Evolutionary conservation across 2,797 vertebrate species (phyloP), one percentile per base, ranked within the genome.

Genomic region (Cyprinodon diabolis): DNA sequence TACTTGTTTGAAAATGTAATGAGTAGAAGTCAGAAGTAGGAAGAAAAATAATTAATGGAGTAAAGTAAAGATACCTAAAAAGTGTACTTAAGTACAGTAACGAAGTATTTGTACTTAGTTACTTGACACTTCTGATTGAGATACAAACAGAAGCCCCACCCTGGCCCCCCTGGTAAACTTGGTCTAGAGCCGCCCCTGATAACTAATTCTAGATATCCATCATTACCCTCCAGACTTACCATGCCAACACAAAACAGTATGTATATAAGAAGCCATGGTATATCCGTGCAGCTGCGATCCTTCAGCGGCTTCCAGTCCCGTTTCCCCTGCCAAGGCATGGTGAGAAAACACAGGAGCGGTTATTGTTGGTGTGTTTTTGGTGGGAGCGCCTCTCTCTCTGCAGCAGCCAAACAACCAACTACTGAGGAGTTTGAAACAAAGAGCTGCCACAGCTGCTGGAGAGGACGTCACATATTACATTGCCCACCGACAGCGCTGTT

Each of bases 241-340:
- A 99, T 99, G 76, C 98, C 98, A 71, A 96, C 0, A 30, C 97
- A 97, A 88, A 99, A 99, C 12, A 98, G 74, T 1, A 92, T 68
- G 69, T 98, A 99, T 48, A 99, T 72, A 62, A 99, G 86, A 69
- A 99, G 95, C 98, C 98, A 99, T 70, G 97, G 97, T 51, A 99
- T 92, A 72, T 99, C 98, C 66, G 98, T 99, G 86, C 97, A 99
- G 87, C 94, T 94, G 84, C 95, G 96, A 6, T 98, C 94, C 90
- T 99, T 96, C 87, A 98, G 87, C 10, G 97, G 98, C 76, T 96
- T 97, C 98, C 98, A 99, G 49, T 99, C 96, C 76, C 96, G 91
- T 82, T 95, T 96, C 14, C 88, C 83, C 94, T 95, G 85, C 74
- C 60, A 77, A 88, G 80, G 77, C 86, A 89, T 86, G 81, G 84